Evolutionary conservation across 2,888 invertebrate genomes (phyloP), one percentile per base, ranked within the genome.

Genomic region (Tetanocera ferruginea): DNA sequence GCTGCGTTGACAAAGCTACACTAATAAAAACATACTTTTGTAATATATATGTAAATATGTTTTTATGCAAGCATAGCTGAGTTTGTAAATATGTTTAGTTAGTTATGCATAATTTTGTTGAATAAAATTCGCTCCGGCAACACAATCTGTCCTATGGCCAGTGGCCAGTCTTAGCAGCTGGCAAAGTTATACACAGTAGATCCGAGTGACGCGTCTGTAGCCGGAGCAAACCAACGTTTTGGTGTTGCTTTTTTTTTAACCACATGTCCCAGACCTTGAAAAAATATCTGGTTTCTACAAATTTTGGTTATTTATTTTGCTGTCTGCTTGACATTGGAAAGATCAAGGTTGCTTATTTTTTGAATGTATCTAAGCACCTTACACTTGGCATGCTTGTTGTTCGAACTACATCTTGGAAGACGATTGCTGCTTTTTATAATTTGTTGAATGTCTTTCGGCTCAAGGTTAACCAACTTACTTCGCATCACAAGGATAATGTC

Each of bases 261-360:
- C 6, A 43, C 43, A 69, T 51, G 51, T 51, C 69, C 51, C 14
- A 69, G 69, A 69, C 69, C 69, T 69, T 69, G 51, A 69, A 69
- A 28, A 66, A n/a, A 66, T 66, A 69, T 49, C 51, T 51, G 25
- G 51, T 69, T 34, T 31, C 31, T 66, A 4, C 9, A 14, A 8
- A 31, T 31, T 66, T 34, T 66, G 25, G 28, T 31, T 5, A n/a
- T 37, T 66, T 28, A n/a, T 31, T 66, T 37, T 51, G 6, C 19
- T 28, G 23, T 69, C 14, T 49, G 51, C 25, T 23, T 51, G 69
- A 51, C 69, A 69, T 69, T 69, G 69, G 51, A 6, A 25, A 49
- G 51, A 64, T n/a, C 23, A 69, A 69, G 31, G 66, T 31, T 11
- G 1, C 2, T 11, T 43, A 19, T 55, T 55, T 60, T 60, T 11